Conservation (phyloP, 2,888 invertebrate species). For the Nasonia oneida region DNA sequence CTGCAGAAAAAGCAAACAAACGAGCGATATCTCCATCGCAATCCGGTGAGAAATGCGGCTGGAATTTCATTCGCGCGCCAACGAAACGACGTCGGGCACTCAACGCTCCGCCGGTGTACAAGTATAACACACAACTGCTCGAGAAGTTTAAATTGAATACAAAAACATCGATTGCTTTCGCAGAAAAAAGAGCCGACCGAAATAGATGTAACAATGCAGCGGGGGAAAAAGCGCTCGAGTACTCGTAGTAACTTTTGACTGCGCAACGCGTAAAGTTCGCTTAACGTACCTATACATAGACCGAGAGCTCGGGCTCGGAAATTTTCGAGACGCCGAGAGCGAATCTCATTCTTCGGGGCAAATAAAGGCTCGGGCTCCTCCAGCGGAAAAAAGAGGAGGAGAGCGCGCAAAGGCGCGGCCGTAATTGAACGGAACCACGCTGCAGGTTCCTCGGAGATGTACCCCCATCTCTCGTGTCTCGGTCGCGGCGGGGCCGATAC, state of each 20-base stretch:
- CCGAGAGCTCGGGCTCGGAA: background rate
- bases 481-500: slow-evolving; percentile 12
- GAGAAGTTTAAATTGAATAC: background rate
- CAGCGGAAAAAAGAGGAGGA: slow-evolving; percentile 14
- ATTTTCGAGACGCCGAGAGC: slow-evolving; percentile 13
- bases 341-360: background rate
- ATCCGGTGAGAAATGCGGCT: background rate
- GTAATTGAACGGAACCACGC: slow-evolving; percentile 64
- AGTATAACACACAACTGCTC: background rate
- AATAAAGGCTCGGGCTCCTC: slow-evolving; percentile 9
- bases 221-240: background rate
- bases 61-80: background rate
- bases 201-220: background rate
- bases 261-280: background rate
- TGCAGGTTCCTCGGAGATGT: slow-evolving; percentile 44
- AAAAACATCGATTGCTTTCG: background rate
- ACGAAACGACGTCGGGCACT: background rate
- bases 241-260: slow-evolving; percentile 8
- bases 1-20: background rate
- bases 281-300: background rate
- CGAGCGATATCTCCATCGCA: background rate
- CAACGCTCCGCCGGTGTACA: background rate
- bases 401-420: background rate
- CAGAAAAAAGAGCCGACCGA: background rate
- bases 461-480: slow-evolving; percentile 17